Base-by-base conservation (phyloP, 2,888 invertebrate genomes). In the Odontothrips loti region DNA sequence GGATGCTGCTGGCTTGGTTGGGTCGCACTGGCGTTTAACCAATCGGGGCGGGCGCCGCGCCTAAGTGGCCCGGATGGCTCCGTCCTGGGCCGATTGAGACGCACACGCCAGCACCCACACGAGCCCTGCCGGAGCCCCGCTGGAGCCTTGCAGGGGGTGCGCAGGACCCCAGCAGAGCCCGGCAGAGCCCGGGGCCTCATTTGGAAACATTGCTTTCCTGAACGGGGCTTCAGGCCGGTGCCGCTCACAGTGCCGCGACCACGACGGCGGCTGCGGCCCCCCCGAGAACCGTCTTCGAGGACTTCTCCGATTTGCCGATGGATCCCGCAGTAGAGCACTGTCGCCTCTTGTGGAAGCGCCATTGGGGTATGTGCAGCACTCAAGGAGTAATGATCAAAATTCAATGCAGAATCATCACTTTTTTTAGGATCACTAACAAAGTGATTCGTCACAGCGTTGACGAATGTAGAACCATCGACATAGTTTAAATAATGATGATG, bases 201-300 rank as follows among this genome's bases (percentile, higher is more conserved):
- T 75, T 75, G 68, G 23, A 75, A 75, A 75, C 68, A 75, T 75
- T 75, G 68, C 68, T 75, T 75, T 75, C 68, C 23, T 23, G 68
- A 75, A 75, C 68, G 68, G 68, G 15, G 68, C 23, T 75, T 75
- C 68, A 2, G 68, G 27, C 23, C 15, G 68, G 27, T 68, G 68
- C 68, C 68, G 23, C 23, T n/a, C n/a, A n/a, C n/a, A n/a, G n/a
- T 10, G 68, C 68, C 68, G 23, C 68, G 1, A 9, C 23, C 1
- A 11, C 6, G 6, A 4, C 68, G 10, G 10, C 6, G n/a, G 23
- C 23, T 11, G 23, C 17, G n/a, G 63, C 63, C 63, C 1, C 68
- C 23, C 9, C 68, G 68, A 51, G 51, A 43, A 10, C 51, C 51
- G 15, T 20, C 51, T 2, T 51, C 51, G 51, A 51, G 51, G 51